Base-by-base conservation (phyloP, 2,888 invertebrate genomes). In the Euplagia quadripunctaria region DNA sequence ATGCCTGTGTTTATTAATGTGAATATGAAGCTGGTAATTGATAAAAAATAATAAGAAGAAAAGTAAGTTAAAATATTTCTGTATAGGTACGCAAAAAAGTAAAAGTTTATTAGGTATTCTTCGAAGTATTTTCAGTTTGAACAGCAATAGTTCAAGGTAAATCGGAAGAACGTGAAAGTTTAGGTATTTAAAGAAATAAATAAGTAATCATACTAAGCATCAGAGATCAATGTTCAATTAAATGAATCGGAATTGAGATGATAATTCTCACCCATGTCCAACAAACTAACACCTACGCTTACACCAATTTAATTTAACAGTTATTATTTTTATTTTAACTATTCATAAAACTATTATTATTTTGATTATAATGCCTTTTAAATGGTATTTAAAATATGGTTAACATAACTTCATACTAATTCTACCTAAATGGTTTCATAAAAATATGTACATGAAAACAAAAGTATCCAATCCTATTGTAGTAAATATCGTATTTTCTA, bases 261-360 rank as follows among this genome's bases (percentile, higher is more conserved):
- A 95, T 95, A 96, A 95, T 96, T 95, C 94, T 94, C 95, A 94
- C 94, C 86, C 90, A 95, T 96, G 95, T 95, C 95, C 95, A 94
- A 94, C 70, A 71, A 83, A 72, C 77, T 82, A 80, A 73, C 73
- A 51, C 75, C 72, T 79, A 82, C 41, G 68, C 68, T 78, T 79
- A 80, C 64, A 75, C 73, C 42, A 79, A 73, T 72, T 68, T 71
- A 49, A 63, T 61, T n/a, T 61, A 64, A n/a, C 9, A 66, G 49
- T 49, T 49, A 46, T n/a, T 42, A 52, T 3, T 49, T 42, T 12
- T 52, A 11, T n/a, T 52, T 67, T 42, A 68, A 41, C 1, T 41
- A 31, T 66, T 51, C 46, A 16, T 31, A 7, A 31, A 4, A 49
- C 7, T 11, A 68, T 7, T 1, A 58, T 31, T 12, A 58, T 11